Base-by-base conservation (phyloP, 30 jellyfish, hydroid and myxozoan genomes). In the Phacellophora camtschatica region DNA sequence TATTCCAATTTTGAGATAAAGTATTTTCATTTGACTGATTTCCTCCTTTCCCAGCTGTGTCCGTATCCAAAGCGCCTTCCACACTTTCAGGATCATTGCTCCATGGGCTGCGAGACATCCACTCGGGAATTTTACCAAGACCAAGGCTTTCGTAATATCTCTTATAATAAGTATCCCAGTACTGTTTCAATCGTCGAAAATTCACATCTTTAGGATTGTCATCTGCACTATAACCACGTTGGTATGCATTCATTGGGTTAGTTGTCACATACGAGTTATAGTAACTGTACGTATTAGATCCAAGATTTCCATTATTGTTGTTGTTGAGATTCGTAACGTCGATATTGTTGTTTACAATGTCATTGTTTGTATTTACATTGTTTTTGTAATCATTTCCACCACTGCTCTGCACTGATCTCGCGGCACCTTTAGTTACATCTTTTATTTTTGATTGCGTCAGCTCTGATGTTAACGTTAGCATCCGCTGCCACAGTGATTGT, bases 381-480 rank as follows among this genome's bases (percentile, higher is more conserved):
- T 39, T 73, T 6, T 22, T 35, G 55, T 43, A 18, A 15, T 42
- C 39, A 36, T 18, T 66, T 9, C 62, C 24, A 23, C n/a, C 61
- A 46, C 4, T 46, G 61, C 61, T 37, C 68, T 76, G 88, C 66
- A 62, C 57, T 19, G 86, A 71, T 45, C 86, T 57, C 39, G 94
- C 94, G 24, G 94, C 94, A n/a, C 86, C 86, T 1, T n/a, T 56
- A 23, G 94, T 31, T 18, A 46, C 73, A 20, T 57, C 81, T 32
- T 58, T 82, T 43, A 82, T 4, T 48, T 82, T 82, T 32, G 76
- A 61, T 42, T 80, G 79, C 22, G 91, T 64, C 32, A 80, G 70
- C 18, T 84, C 87, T 28, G 98, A 81, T 37, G 98, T 84, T 34
- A 90, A 74, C 25, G 42, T 68, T 23, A 90, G 83, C 98, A 90